phyloP scores from a whole-genome alignment of 2,888 invertebrate species.

The Cheiracanthium punctorium region DNA sequence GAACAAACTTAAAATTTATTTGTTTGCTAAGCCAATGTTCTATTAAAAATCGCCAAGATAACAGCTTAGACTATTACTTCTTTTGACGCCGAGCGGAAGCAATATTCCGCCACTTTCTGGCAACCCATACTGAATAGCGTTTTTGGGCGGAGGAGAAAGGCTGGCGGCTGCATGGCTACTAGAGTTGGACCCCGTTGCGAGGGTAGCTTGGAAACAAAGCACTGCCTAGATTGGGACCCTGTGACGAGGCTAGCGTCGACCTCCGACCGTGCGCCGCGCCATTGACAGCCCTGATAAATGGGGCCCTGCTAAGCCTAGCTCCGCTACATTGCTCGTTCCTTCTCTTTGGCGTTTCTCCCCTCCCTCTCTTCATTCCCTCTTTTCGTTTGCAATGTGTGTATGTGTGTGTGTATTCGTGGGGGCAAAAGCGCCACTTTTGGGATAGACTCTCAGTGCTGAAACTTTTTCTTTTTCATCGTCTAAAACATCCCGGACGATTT shows the following conservation, averaged over 20 bases:
- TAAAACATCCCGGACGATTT: slow-evolving; percentile 68
- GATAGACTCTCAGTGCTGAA: slow-evolving; percentile 40
- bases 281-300: slow-evolving; percentile 70
- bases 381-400: not conserved
- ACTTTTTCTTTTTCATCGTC: slow-evolving; percentile 64
- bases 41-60: slow-evolving; percentile 36
- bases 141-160: slow-evolving; percentile 58
- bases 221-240: slow-evolving; percentile 65
- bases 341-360: slow-evolving; percentile 38
- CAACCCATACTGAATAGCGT: slow-evolving; percentile 23
- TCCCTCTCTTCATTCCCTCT: slow-evolving; percentile 22
- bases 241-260: slow-evolving; percentile 63
- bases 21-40: slow-evolving; percentile 27
- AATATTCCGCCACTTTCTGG: slow-evolving; percentile 38
- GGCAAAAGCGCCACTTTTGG: slow-evolving; percentile 54
- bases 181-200: slow-evolving; percentile 63
- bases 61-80: not conserved
- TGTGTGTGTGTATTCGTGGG: slow-evolving; percentile 29
- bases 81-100: not conserved
- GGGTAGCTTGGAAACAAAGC: slow-evolving; percentile 62
- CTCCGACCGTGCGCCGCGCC: slow-evolving; percentile 41
- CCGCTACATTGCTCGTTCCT: slow-evolving; percentile 56
- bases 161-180: slow-evolving; percentile 55
- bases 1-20: slow-evolving; percentile 12
- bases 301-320: slow-evolving; percentile 54